Base-by-base conservation (phyloP, 2,113 vertebrate species). In the Rafetus swinhoei region DNA sequence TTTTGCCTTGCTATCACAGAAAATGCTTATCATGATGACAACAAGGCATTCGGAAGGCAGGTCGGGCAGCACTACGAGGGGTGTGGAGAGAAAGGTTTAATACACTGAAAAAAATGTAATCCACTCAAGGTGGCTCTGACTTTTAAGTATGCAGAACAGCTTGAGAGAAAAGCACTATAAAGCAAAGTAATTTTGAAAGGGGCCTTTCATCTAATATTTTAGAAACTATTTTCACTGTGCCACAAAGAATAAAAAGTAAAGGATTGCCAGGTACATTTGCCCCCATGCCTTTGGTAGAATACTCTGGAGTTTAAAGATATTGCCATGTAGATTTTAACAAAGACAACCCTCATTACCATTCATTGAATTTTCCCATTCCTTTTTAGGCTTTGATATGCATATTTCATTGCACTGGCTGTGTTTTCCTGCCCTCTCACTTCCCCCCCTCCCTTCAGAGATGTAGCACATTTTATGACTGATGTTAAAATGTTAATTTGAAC, bases 61-160 rank as follows among this genome's bases (percentile, higher is more conserved):
- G 95, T 91, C 89, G 13, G 59, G 92, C 79, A 77, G 94, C 90
- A 95, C 92, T 96, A 95, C 84, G 88, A 97, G 50, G 92, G 82
- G 94, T 94, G 89, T 91, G 65, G 90, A 2, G 4, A 96, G 74
- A 95, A 96, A 92, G 95, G 87, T 87, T 90, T 93, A 87, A 92
- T 89, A 88, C 92, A 94, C 93, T 94, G 95, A 95, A 96, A 95
- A 87, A 54, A 88, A 95, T 92, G 94, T 93, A 81, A 97, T 93
- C 93, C 88, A 93, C 96, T 98, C 97, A 97, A 97, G 97, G 96
- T 97, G 96, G 96, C 90, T 95, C 96, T 97, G 98, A 97, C 97
- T 98, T 98, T 97, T 98, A 97, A 98, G 97, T 97, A 97, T 97
- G 97, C 97, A 98, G 97, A 98, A 92, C 94, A 97, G 96, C 95